Conservation (phyloP, 1,140 invertebrate species). For the Camponotus vicinus region DNA sequence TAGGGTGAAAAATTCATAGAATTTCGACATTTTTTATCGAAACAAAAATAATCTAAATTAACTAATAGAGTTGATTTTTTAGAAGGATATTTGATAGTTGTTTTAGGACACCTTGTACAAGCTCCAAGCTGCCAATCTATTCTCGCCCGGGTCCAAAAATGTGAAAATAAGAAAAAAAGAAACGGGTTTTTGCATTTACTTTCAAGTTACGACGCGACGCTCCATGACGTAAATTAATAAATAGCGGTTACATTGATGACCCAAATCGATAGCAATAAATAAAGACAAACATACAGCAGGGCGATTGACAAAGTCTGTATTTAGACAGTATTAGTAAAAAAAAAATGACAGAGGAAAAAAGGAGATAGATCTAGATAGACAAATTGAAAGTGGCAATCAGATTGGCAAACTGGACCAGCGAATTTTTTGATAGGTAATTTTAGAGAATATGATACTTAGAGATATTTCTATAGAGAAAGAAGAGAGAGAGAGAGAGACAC, state of each 20-base stretch:
- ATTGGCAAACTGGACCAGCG: conserved; percentile 77
- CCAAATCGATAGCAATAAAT: conserved; percentile 54
- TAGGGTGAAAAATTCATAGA: not conserved
- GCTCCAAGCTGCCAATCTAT: conserved; percentile 82
- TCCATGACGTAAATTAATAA: conserved; percentile 59
- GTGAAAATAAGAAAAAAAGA: conserved; percentile 23
- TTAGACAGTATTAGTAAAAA: conserved; percentile 78
- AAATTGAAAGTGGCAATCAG: conserved; percentile 73
- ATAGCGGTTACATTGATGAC: conserved; percentile 7
- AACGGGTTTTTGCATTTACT: conserved; percentile 25
- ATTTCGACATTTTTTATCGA: conserved; percentile 27
- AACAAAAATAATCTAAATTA: not conserved
- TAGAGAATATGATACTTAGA: conserved; percentile 68
- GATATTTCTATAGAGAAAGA: conserved; percentile 54
- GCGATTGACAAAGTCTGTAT: conserved; percentile 64
- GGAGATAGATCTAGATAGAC: conserved; percentile 33
- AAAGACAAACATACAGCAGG: conserved; percentile 44
- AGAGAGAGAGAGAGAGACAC: conserved; percentile 17
- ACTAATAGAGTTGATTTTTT: not conserved
- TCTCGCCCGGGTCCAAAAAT: conserved; percentile 77
- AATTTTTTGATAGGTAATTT: conserved; percentile 74
- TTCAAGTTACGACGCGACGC: conserved; percentile 8
- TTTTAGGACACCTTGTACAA: conserved; percentile 62
- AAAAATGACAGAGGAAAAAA: conserved; percentile 25
- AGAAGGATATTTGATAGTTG: conserved; percentile 13